A percentile compares a stretch with the other conserved stretches of the same genome.
Evolutionary conservation across 2,797 vertebrate species (phyloP).

Genomic region (Coluber constrictor): DNA sequence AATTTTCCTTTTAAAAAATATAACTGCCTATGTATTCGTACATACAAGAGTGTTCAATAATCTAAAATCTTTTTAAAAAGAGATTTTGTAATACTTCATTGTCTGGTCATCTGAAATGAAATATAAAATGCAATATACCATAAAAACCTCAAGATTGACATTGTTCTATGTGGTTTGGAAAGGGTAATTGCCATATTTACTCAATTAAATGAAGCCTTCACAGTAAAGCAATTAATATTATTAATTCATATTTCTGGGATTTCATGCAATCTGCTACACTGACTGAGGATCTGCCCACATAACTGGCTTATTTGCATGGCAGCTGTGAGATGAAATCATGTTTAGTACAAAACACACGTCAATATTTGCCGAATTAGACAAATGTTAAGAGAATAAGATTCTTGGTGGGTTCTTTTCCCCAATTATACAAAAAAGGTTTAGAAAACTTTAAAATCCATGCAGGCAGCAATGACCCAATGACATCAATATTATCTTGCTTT

Average conservation of each 20-base stretch:
- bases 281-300: constrained; percentile 26
- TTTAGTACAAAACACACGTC: constrained; percentile 36
- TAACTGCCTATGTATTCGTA: neutral
- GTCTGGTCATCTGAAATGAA: neutral
- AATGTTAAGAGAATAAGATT: constrained; percentile 14
- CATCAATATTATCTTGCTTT: constrained; percentile 36
- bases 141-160: constrained; percentile 49
- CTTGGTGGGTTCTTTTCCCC: neutral
- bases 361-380: constrained; percentile 51
- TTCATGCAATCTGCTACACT: constrained; percentile 23
- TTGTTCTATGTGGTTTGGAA: constrained; percentile 47
- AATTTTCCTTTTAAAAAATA: neutral
- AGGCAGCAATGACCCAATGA: constrained; percentile 6
- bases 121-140: constrained; percentile 27
- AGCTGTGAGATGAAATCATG: constrained; percentile 46
- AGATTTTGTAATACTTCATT: neutral
- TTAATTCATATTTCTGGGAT: constrained; percentile 50
- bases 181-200: constrained; percentile 38
- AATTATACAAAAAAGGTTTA: neutral
- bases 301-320: constrained; percentile 49
- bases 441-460: constrained; percentile 21
- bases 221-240: constrained; percentile 43
- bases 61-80: neutral
- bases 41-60: neutral
- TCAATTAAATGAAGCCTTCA: constrained; percentile 36